A percentile compares a stretch with the other conserved stretches of the same genome.
phyloP scores from a whole-genome alignment of 2,113 vertebrate species.

The Sinocyclocheilus rhinocerous region DNA sequence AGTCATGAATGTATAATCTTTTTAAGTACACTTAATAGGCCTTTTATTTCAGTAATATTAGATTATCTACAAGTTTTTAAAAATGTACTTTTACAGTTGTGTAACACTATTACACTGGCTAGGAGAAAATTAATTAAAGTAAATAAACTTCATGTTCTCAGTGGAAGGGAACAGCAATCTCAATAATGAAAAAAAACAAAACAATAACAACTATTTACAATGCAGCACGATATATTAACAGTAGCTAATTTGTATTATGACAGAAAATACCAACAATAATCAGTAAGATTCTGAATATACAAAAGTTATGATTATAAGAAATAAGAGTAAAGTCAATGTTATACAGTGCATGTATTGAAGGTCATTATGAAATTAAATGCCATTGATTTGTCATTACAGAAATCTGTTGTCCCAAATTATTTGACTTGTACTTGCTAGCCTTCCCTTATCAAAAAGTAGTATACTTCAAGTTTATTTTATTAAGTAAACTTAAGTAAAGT shows the following conservation, averaged over 20 bases:
- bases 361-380: background rate
- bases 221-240: background rate
- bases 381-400: background rate
- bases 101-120: background rate
- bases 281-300: background rate
- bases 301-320: background rate
- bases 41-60: slow-evolving; percentile 5
- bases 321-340: background rate
- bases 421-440: background rate
- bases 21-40: background rate
- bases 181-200: background rate
- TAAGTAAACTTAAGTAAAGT: too few species aligned
- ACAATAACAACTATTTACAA: background rate
- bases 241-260: background rate
- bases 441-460: background rate
- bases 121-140: background rate
- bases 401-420: background rate
- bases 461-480: too few species aligned
- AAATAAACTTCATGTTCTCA: background rate
- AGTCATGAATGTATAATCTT: background rate
- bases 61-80: background rate
- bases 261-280: background rate
- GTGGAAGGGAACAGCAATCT: background rate
- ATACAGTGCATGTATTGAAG: background rate
- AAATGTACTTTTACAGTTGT: background rate